These are phyloP conservation scores for Marmota flaviventris DNA, from an alignment of 2,113 vertebrate genomes.

Conservation along the genomic window DNA sequence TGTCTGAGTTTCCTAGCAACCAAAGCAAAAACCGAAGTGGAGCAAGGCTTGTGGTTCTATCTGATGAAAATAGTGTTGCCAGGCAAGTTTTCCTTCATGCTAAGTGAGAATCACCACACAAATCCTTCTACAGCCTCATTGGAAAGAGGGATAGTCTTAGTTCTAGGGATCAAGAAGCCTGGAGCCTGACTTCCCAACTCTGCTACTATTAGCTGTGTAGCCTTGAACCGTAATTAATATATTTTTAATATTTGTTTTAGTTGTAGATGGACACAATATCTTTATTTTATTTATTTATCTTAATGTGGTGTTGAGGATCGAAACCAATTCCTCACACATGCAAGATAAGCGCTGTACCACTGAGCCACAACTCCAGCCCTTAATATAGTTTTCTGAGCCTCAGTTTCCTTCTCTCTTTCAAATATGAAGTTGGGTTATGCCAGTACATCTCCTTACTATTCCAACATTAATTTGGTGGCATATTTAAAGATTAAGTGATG, in stretches of 20 bases:
- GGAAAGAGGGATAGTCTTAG: neutral
- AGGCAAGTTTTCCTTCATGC: slow-evolving; percentile 18
- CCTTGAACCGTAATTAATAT: neutral
- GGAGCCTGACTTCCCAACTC: neutral
- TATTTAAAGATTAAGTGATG: neutral
- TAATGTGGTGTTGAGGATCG: no score
- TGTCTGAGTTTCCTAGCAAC: neutral
- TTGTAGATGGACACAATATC: no score
- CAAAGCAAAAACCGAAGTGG: neutral
- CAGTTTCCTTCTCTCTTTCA: slow-evolving; percentile 32
- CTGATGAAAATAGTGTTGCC: neutral
- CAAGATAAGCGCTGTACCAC: no score
- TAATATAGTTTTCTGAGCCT: neutral
- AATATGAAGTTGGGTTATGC: neutral
- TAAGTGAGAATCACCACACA: neutral
- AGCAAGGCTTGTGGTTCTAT: neutral
- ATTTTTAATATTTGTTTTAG: no score
- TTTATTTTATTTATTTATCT: no score
- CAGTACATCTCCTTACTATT: neutral
- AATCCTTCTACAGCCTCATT: neutral
- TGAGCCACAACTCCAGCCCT: no score
- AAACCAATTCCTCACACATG: no score
- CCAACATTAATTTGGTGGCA: neutral
- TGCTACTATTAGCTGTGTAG: neutral
- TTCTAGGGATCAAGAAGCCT: neutral